Evolutionary conservation across 2,888 invertebrate genomes (phyloP), one percentile per base, ranked within the genome.

Genomic region (Hedya salicella): DNA sequence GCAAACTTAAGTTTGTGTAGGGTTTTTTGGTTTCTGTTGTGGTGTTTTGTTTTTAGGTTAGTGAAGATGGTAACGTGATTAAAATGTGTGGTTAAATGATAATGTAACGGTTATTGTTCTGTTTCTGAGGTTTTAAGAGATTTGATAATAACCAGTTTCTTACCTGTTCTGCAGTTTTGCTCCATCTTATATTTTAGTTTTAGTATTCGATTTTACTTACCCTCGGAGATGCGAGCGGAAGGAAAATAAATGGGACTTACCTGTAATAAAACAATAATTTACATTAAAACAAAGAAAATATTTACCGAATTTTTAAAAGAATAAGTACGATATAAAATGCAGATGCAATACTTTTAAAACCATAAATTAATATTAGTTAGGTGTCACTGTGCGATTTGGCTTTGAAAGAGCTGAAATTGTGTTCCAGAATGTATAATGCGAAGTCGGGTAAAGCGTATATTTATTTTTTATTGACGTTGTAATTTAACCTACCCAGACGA

Each of bases 1-100:
- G 63, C 61, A 69, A 69, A 54, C 60, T 50, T 69, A 71, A 66
- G 17, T 71, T 75, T 69, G 75, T 71, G 67, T 70, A 49, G 16
- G 63, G 39, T 8, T 61, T 73, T 71, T 78, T 78, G 75, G 74
- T 76, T 67, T 76, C 69, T 77, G 78, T 81, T 75, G 80, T 71
- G 75, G 70, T 80, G 83, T 84, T 81, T 81, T 80, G 74, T 81
- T 79, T 71, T 77, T 73, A 79, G 81, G 83, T 83, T 86, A 81
- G 77, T 73, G 75, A 74, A 75, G 75, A 71, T 73, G 68, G 69
- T 73, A 81, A 80, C 80, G 82, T 83, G 76, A 83, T 82, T 86
- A 85, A 87, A 86, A 83, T 86, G 81, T 82, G 82, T 78, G 86
- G 82, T 83, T 82, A 85, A 82, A 70, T 85, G 79, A 69, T 39